Evolutionary conservation across 1,140 invertebrate species (phyloP).

Genomic region (Andricus grossulariae): DNA sequence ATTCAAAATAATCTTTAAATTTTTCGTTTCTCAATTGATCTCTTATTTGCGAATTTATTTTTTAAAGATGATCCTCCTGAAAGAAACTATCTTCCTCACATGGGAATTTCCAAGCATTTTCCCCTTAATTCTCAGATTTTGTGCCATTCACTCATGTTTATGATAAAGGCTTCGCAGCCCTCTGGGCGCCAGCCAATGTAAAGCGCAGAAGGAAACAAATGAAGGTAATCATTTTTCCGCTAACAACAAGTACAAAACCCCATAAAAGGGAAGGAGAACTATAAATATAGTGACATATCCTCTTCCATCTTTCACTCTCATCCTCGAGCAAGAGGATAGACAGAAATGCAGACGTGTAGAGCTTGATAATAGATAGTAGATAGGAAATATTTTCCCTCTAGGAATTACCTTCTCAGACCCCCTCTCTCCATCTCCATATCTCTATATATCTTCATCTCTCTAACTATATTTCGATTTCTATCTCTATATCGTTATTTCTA

Average conservation of each 20-base stretch:
- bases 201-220: conserved; percentile 29
- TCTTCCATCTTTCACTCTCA: conserved; percentile 16
- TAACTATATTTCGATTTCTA: no score
- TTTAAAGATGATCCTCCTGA: background rate
- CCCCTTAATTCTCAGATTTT: conserved; percentile 1
- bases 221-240: conserved; percentile 30
- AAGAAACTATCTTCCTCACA: background rate
- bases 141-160: conserved; percentile 3
- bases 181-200: conserved; percentile 19
- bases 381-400: no score
- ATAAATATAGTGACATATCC: conserved; percentile 19
- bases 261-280: conserved; percentile 18
- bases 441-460: no score
- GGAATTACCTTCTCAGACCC: no score
- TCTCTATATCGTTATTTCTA: no score
- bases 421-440: no score
- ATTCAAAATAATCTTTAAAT: no score
- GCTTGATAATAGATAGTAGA: background rate
- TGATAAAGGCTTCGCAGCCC: conserved; percentile 27
- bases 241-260: conserved; percentile 26
- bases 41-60: no score
- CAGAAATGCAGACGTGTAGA: conserved; percentile 9
- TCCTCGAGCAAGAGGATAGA: background rate
- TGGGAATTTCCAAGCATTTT: background rate
- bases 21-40: no score